phyloP scores from a whole-genome alignment of 2,888 invertebrate genomes.

The Stramonita haemastoma region DNA sequence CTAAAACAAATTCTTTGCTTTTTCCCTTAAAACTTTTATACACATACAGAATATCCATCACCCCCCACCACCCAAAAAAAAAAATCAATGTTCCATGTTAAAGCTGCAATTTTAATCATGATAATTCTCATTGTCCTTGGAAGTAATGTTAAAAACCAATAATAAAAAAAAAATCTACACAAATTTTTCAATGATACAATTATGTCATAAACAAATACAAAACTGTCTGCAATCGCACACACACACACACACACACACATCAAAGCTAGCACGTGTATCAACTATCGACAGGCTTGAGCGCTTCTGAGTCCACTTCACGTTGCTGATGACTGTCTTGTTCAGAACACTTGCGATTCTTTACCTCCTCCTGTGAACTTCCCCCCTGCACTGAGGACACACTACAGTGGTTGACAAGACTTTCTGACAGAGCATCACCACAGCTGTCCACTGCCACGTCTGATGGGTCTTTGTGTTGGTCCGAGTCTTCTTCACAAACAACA shows the following conservation, averaged over 20 bases:
- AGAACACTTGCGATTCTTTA: neutral
- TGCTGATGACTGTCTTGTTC: neutral
- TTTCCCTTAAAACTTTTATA: too few relatives aligned
- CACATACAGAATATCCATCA: too few relatives aligned
- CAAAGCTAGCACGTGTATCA: neutral
- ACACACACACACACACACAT: constrained; percentile 12
- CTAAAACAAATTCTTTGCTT: too few relatives aligned
- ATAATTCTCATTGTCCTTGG: too few relatives aligned
- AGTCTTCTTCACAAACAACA: neutral
- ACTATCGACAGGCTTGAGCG: neutral
- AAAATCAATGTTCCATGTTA: too few relatives aligned
- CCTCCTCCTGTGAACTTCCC: neutral
- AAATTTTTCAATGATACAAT: neutral
- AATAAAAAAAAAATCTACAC: neutral
- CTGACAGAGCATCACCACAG: neutral
- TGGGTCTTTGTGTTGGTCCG: neutral
- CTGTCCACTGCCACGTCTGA: neutral
- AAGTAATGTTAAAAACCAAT: too few relatives aligned
- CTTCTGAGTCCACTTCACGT: neutral
- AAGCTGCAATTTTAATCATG: too few relatives aligned
- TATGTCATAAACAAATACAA: neutral
- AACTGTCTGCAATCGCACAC: neutral
- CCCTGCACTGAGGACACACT: neutral
- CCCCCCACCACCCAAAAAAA: too few relatives aligned
- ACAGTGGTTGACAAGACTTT: neutral